Evolutionary conservation across 2,888 invertebrate genomes (phyloP).

Genomic region (Lepidocyrtinus sp.): DNA sequence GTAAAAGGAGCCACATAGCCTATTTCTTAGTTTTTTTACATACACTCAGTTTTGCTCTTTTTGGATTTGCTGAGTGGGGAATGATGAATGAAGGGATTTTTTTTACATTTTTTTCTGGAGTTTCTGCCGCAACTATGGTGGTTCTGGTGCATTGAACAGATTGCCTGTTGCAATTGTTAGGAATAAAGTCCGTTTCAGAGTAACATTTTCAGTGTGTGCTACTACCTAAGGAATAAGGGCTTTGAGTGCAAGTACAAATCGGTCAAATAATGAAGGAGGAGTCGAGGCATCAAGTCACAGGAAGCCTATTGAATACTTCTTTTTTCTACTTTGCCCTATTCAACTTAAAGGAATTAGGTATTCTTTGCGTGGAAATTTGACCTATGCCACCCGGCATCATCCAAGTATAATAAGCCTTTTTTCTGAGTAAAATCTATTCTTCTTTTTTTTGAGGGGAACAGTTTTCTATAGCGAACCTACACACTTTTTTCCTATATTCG

Average conservation of each 20-base stretch:
- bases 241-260: slow-evolving; percentile 60
- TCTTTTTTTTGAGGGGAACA: not conserved
- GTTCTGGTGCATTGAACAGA: not conserved
- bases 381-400: slow-evolving; percentile 58
- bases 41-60: too few relatives aligned
- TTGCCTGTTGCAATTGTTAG: not conserved
- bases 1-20: too few relatives aligned
- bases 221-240: slow-evolving; percentile 36
- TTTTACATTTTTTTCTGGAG: not conserved
- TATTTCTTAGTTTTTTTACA: too few relatives aligned
- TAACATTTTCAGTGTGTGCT: slow-evolving; percentile 46
- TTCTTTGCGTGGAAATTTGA: slow-evolving; percentile 60
- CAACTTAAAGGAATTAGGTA: slow-evolving; percentile 31
- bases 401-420: slow-evolving; percentile 35
- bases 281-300: slow-evolving; percentile 60
- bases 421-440: not conserved
- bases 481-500: slow-evolving; percentile 1
- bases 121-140: slow-evolving; percentile 7
- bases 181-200: slow-evolving; percentile 1
- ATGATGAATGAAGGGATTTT: not conserved
- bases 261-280: slow-evolving; percentile 57
- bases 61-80: too few relatives aligned
- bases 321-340: slow-evolving; percentile 18
- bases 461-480: not conserved
- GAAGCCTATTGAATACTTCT: slow-evolving; percentile 49